These are phyloP conservation scores for Diglossa cyanea DNA, from an alignment of 2,797 vertebrate species.

Conservation along the genomic window DNA sequence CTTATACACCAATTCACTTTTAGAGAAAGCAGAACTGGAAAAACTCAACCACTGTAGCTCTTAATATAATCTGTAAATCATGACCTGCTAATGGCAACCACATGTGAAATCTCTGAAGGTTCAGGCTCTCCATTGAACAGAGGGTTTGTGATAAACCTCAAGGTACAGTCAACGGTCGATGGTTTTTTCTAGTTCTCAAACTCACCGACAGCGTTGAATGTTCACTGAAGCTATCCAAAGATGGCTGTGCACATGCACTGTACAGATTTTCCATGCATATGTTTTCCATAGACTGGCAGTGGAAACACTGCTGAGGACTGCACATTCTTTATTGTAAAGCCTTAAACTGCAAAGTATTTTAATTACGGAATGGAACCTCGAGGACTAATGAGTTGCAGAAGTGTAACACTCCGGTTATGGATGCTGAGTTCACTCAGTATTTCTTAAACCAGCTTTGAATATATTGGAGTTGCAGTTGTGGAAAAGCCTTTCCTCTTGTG, in stretches of 20 bases:
- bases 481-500: neutral
- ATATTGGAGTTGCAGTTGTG: neutral
- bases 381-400: constrained; percentile 55
- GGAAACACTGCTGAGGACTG: constrained; percentile 53
- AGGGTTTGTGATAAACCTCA: constrained; percentile 80
- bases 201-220: constrained; percentile 99
- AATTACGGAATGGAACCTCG: constrained; percentile 51
- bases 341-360: constrained; percentile 62
- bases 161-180: constrained; percentile 99
- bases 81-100: constrained; percentile 42
- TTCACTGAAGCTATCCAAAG: constrained; percentile 85
- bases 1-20: constrained; percentile 8
- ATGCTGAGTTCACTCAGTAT: neutral
- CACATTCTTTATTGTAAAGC: constrained; percentile 56
- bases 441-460: constrained; percentile 3
- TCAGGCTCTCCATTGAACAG: neutral
- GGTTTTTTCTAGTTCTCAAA: constrained; percentile 94
- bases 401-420: neutral
- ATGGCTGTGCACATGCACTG: neutral
- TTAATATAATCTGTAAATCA: constrained; percentile 43
- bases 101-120: constrained; percentile 17
- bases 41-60: constrained; percentile 40
- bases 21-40: constrained; percentile 23
- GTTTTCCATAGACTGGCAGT: constrained; percentile 47
- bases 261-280: constrained; percentile 24